Evolutionary conservation across 2,888 invertebrate species (phyloP).

Genomic region (Eugnorisma glareosa): DNA sequence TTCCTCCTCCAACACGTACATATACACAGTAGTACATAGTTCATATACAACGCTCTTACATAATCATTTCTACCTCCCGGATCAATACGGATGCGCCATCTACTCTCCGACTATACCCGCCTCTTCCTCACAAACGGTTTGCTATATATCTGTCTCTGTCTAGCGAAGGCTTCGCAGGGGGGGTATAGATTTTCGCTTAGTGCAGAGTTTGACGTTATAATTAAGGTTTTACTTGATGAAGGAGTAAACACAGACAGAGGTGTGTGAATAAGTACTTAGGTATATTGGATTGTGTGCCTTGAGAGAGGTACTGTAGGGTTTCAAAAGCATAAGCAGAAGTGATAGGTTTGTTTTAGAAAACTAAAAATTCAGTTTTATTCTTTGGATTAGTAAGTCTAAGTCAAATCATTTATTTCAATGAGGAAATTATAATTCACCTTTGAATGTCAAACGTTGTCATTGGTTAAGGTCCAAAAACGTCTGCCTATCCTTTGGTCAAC

Average conservation of each 20-base stretch:
- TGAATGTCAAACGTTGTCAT: too few species aligned
- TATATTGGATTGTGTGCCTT: neutral
- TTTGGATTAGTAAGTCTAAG: neutral
- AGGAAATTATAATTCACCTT: too few species aligned
- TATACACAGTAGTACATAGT: conserved; percentile 20
- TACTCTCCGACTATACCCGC: conserved; percentile 44
- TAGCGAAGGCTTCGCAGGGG: conserved; percentile 34
- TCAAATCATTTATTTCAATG: neutral
- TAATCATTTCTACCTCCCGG: conserved; percentile 39
- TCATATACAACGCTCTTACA: conserved; percentile 53
- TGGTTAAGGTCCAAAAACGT: too few species aligned
- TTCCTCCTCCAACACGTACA: neutral
- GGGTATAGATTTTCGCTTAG: conserved; percentile 66
- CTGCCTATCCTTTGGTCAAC: neutral
- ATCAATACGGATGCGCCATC: conserved; percentile 71
- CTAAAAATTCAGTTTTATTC: neutral
- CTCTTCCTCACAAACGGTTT: conserved; percentile 53
- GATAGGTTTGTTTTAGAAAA: neutral
- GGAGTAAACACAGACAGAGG: neutral
- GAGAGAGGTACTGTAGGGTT: neutral
- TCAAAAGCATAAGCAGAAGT: neutral
- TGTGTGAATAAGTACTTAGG: neutral
- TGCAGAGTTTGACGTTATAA: conserved; percentile 29
- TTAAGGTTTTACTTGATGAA: conserved; percentile 22
- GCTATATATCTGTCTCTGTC: conserved; percentile 31